Conservation (phyloP, 1,140 invertebrate species). For the Panagrolaimus sp. region DNA sequence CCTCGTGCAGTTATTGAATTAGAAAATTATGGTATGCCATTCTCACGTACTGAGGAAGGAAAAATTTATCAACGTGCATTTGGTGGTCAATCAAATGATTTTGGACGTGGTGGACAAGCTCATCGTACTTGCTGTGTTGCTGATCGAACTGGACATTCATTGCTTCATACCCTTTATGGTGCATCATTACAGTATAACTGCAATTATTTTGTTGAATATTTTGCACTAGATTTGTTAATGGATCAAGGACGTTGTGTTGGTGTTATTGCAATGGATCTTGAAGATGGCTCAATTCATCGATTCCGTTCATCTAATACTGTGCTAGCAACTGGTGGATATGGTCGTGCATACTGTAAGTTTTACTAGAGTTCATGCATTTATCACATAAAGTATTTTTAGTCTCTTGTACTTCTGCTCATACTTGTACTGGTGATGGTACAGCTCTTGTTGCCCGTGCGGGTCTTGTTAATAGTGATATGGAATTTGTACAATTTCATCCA, state of each 20-base stretch:
- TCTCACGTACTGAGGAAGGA: conserved; percentile 80
- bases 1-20: conserved; percentile 93
- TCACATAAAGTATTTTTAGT: not conserved
- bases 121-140: conserved; percentile 72
- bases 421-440: conserved; percentile 78
- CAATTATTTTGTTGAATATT: conserved; percentile 98
- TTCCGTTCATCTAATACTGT: conserved; percentile 73
- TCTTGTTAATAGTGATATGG: conserved; percentile 82
- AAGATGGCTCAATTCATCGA: conserved; percentile 92
- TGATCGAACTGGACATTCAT: conserved; percentile 87
- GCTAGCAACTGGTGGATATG: conserved; percentile 68
- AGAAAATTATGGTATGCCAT: conserved; percentile 95
- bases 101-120: conserved; percentile 90
- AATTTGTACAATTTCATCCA: conserved; percentile 98
- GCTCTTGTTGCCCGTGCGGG: conserved; percentile 89
- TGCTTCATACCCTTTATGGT: conserved; percentile 94
- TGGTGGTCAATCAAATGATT: conserved; percentile 90
- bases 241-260: conserved; percentile 68
- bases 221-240: conserved; percentile 92
- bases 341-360: conserved; percentile 69
- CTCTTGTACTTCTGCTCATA: conserved; percentile 76
- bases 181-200: conserved; percentile 93
- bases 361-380: not conserved
- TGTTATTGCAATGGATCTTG: conserved; percentile 88
- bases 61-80: conserved; percentile 97